phyloP scores from a whole-genome alignment of 1,140 invertebrate genomes.

The Periplaneta americana region DNA sequence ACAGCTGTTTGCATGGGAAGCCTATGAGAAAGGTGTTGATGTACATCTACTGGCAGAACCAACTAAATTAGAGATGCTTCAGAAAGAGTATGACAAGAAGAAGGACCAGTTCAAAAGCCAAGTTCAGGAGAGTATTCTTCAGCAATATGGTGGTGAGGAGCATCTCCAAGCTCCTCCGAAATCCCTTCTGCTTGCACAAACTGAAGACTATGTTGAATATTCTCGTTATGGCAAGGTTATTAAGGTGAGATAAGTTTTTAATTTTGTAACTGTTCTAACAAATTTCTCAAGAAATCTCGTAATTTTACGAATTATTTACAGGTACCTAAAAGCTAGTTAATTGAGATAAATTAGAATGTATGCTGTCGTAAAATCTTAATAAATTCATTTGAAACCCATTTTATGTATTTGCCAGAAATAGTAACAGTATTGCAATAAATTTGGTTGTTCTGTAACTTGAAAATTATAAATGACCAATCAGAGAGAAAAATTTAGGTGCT shows the following conservation, averaged over 20 bases:
- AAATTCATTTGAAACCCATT: too few relatives aligned
- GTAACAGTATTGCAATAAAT: too few relatives aligned
- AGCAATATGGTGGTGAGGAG: conserved; percentile 88
- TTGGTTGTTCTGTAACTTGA: too few relatives aligned
- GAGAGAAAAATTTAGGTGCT: too few relatives aligned
- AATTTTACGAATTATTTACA: too few relatives aligned
- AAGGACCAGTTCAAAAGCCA: conserved; percentile 79
- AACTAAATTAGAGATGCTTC: conserved; percentile 89
- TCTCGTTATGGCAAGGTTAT: conserved; percentile 84
- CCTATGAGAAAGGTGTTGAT: conserved; percentile 88
- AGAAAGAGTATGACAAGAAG: conserved; percentile 86
- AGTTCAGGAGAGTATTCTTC: conserved; percentile 69
- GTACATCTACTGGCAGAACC: conserved; percentile 96
- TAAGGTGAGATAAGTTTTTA: conserved; percentile 46
- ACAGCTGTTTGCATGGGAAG: conserved; percentile 98
- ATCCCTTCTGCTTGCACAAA: conserved; percentile 86
- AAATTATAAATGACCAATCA: too few relatives aligned
- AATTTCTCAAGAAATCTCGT: too few relatives aligned
- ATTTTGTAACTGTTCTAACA: too few relatives aligned
- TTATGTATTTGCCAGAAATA: too few relatives aligned
- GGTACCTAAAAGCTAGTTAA: too few relatives aligned
- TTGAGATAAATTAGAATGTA: too few relatives aligned
- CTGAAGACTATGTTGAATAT: conserved; percentile 95
- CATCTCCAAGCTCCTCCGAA: conserved; percentile 83
- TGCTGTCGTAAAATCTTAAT: too few relatives aligned